A percentile compares a stretch with the other conserved stretches of the same genome.
Conservation (phyloP, 1,140 invertebrate species). For the Leptonema lineaticorne region DNA sequence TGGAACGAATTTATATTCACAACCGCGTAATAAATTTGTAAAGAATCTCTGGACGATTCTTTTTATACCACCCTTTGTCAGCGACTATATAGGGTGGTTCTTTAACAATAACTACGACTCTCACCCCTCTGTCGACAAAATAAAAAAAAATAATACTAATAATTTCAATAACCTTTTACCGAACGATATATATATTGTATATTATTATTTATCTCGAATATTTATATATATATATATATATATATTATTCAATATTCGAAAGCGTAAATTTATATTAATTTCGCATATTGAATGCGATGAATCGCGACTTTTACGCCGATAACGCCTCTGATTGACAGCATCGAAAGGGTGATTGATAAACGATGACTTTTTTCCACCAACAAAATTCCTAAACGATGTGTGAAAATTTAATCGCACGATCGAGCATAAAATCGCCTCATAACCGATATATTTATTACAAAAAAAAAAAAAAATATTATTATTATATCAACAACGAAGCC, state of each 20-base stretch:
- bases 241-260: no score
- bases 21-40: neutral
- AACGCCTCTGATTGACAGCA: neutral
- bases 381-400: neutral
- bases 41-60: neutral
- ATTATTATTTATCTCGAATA: no score
- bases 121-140: neutral
- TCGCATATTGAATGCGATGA: neutral
- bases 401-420: no score
- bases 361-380: neutral
- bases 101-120: neutral
- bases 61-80: neutral
- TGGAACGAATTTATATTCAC: no score
- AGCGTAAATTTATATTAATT: no score
- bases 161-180: neutral
- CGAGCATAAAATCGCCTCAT: no score
- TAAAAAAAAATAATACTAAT: neutral
- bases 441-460: no score
- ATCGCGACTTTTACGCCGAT: neutral
- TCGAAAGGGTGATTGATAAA: neutral
- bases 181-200: no score
- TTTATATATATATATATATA: no score
- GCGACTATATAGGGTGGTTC: neutral
- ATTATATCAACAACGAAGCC: no score
- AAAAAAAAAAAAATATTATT: no score